Conservation (phyloP, 2,113 vertebrate species). For the Channa argus region DNA sequence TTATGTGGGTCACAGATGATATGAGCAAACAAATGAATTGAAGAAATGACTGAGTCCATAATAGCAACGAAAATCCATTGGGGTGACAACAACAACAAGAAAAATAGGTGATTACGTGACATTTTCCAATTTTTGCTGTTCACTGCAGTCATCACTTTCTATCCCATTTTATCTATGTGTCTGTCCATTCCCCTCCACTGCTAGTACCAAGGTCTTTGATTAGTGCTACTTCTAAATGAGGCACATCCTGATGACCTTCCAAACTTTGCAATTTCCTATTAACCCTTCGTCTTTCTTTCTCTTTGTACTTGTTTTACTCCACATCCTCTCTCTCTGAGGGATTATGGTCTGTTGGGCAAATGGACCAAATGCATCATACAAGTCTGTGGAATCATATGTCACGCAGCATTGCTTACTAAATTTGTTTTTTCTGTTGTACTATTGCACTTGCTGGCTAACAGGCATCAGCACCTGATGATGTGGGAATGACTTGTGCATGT, state of each 20-base stretch:
- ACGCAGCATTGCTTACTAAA: constrained; percentile 57
- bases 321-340: constrained; percentile 33
- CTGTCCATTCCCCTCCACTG: constrained; percentile 31
- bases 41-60: constrained; percentile 3
- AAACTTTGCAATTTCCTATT: constrained; percentile 63
- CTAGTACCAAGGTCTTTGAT: constrained; percentile 56
- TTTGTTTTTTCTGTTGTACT: constrained; percentile 47
- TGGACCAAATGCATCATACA: constrained; percentile 50
- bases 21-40: constrained; percentile 12
- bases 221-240: constrained; percentile 76
- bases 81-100: constrained; percentile 8
- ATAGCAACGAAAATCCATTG: neutral
- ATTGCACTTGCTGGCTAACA: constrained; percentile 23
- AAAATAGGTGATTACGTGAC: constrained; percentile 35
- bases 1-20: neutral
- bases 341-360: constrained; percentile 46
- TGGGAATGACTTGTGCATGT: constrained; percentile 22
- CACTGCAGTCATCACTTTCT: neutral
- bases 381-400: constrained; percentile 38
- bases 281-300: constrained; percentile 37
- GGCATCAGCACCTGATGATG: constrained; percentile 38
- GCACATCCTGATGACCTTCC: constrained; percentile 77
- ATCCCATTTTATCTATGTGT: constrained; percentile 30
- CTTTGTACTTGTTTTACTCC: constrained; percentile 20
- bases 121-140: constrained; percentile 1